phyloP scores from a whole-genome alignment of 2,888 invertebrate genomes.

The Xestia xanthographa region DNA sequence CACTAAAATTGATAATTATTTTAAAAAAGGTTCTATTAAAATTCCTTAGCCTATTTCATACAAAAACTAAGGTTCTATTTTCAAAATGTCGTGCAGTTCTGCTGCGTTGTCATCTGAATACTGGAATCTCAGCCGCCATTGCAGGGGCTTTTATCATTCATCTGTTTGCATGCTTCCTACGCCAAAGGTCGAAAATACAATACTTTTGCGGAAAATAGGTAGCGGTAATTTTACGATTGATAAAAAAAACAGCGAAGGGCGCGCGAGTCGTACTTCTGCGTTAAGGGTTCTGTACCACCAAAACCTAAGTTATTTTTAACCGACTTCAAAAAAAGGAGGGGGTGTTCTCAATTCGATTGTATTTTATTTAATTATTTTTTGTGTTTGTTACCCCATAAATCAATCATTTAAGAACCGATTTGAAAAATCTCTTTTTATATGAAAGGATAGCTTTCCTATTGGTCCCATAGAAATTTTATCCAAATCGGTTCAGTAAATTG shows the following conservation, averaged over 20 bases:
- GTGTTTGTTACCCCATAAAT: too few species aligned
- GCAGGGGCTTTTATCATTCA: slow-evolving; percentile 66
- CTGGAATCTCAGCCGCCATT: slow-evolving; percentile 54
- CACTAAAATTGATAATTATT: neutral
- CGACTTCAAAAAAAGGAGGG: too few species aligned
- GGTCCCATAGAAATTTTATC: too few species aligned
- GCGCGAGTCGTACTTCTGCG: neutral
- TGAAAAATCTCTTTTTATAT: too few species aligned
- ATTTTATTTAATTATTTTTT: too few species aligned
- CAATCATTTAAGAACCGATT: too few species aligned
- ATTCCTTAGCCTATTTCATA: slow-evolving; percentile 27
- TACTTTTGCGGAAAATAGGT: slow-evolving; percentile 46
- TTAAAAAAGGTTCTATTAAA: slow-evolving; percentile 4
- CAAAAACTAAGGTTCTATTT: slow-evolving; percentile 47
- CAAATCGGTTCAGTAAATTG: too few species aligned
- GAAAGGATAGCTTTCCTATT: too few species aligned
- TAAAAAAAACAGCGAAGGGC: neutral
- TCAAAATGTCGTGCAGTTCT: slow-evolving; percentile 49
- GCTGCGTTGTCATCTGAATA: slow-evolving; percentile 43
- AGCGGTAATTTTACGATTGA: slow-evolving; percentile 4
- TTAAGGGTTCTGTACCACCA: neutral
- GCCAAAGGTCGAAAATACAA: slow-evolving; percentile 54
- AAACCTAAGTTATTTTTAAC: neutral
- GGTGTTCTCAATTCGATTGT: too few species aligned
- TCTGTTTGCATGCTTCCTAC: slow-evolving; percentile 61